Evolutionary conservation across 1,140 invertebrate species (phyloP).

Genomic region (Drosophila quadrilineata): DNA sequence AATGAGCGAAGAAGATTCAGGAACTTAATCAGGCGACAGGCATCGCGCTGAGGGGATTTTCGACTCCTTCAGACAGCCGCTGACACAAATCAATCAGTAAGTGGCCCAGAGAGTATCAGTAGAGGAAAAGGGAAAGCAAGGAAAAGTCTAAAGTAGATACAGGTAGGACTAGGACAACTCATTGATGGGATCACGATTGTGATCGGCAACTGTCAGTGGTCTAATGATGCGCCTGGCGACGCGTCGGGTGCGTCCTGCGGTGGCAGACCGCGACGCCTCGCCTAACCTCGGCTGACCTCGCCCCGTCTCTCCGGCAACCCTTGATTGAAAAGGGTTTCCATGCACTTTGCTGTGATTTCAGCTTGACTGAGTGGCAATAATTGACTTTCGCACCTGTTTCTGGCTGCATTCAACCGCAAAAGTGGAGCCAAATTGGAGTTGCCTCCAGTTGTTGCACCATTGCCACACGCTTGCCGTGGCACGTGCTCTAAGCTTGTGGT

Average conservation of each 20-base stretch:
- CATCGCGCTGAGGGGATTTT: constrained; percentile 6
- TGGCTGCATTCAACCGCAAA: constrained; percentile 15
- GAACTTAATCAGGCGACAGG: constrained; percentile 28
- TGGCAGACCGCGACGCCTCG: constrained; percentile 34
- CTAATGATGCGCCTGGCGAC: constrained; percentile 45
- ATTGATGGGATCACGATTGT: constrained; percentile 14
- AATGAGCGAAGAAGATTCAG: constrained; percentile 18
- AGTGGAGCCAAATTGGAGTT: constrained; percentile 24
- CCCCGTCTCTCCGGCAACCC: background rate
- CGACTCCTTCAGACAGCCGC: constrained; percentile 23
- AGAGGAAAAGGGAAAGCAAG: background rate
- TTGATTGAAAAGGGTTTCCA: background rate
- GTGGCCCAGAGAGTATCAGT: background rate
- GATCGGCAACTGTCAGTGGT: constrained; percentile 31
- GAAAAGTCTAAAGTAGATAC: background rate
- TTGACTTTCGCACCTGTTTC: constrained; percentile 45
- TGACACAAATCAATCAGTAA: constrained; percentile 55
- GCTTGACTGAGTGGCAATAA: constrained; percentile 31
- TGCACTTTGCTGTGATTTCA: constrained; percentile 5
- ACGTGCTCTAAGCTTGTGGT: constrained; percentile 18
- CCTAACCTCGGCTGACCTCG: too few relatives aligned
- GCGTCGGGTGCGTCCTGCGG: constrained; percentile 40
- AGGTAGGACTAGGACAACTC: constrained; percentile 10
- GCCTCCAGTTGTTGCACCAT: background rate
- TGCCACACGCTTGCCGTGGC: background rate